phyloP scores from a whole-genome alignment of 2,113 vertebrate species.

The Panthera uncia region DNA sequence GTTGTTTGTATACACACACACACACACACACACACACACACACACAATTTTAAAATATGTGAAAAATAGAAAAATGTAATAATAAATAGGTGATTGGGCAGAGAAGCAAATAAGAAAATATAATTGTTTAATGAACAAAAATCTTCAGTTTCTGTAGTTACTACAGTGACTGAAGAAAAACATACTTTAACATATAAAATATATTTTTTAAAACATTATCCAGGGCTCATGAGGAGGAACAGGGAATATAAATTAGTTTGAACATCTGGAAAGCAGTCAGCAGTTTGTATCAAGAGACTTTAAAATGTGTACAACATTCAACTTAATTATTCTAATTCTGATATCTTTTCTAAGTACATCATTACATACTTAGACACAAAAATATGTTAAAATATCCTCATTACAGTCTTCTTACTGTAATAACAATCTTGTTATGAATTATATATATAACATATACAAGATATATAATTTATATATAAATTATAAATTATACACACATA shows the following conservation, averaged over 20 bases:
- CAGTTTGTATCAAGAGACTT: neutral
- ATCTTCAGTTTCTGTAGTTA: neutral
- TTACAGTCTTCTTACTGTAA: neutral
- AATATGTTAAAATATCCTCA: neutral
- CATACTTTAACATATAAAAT: neutral
- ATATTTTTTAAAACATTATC: neutral
- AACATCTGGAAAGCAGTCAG: slow-evolving; percentile 11
- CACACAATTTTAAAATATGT: neutral
- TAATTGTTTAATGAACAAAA: neutral
- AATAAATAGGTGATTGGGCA: neutral
- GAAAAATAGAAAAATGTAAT: neutral
- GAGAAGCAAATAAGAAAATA: neutral
- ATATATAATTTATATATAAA: no score
- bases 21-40: neutral
- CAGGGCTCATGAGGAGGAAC: neutral
- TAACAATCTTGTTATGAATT: neutral
- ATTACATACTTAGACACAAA: neutral
- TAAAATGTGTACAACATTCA: neutral
- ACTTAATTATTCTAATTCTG: slow-evolving; percentile 39
- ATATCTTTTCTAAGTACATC: neutral
- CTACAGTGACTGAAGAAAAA: neutral
- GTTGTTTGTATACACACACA: neutral
- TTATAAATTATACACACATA: no score
- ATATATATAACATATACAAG: neutral
- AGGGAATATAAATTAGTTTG: neutral